These are phyloP conservation scores for Drosophila gaucha DNA, from an alignment of 2,888 invertebrate species.

Conservation along the genomic window DNA sequence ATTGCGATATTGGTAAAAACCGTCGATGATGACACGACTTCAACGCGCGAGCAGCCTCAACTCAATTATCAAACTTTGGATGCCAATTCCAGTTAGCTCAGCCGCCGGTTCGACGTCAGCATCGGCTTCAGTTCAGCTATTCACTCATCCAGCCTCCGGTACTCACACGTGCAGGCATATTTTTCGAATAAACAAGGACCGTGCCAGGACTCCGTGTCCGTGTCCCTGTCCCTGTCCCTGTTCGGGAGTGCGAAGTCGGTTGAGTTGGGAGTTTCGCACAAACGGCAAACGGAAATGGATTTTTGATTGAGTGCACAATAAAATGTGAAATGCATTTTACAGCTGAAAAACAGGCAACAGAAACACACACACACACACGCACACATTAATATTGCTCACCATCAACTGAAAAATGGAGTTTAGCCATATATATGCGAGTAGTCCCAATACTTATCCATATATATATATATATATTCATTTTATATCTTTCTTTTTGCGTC, in stretches of 20 bases:
- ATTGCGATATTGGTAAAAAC: conserved; percentile 63
- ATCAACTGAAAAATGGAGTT: conserved; percentile 44
- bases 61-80: conserved; percentile 77
- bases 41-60: conserved; percentile 59
- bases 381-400: no score
- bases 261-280: conserved; percentile 33
- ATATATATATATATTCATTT: conserved; percentile 12
- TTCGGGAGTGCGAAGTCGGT: conserved; percentile 3
- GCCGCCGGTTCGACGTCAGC: conserved; percentile 16
- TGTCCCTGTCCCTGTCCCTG: not conserved
- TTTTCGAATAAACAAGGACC: conserved; percentile 39
- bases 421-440: conserved; percentile 39
- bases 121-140: conserved; percentile 24
- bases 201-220: conserved; percentile 8
- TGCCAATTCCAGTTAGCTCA: conserved; percentile 47
- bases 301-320: conserved; percentile 80
- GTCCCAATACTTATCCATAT: conserved; percentile 13
- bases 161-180: conserved; percentile 48
- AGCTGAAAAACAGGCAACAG: conserved; percentile 57
- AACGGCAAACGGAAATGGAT: conserved; percentile 77
- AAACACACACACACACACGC: conserved; percentile 15
- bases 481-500: conserved; percentile 25
- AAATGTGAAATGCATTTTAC: conserved; percentile 79
- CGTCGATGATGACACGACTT: conserved; percentile 53
- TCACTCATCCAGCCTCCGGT: conserved; percentile 27